These are phyloP conservation scores for Frieseomelitta varia DNA, from an alignment of 1,140 invertebrate genomes.

Conservation along the genomic window DNA sequence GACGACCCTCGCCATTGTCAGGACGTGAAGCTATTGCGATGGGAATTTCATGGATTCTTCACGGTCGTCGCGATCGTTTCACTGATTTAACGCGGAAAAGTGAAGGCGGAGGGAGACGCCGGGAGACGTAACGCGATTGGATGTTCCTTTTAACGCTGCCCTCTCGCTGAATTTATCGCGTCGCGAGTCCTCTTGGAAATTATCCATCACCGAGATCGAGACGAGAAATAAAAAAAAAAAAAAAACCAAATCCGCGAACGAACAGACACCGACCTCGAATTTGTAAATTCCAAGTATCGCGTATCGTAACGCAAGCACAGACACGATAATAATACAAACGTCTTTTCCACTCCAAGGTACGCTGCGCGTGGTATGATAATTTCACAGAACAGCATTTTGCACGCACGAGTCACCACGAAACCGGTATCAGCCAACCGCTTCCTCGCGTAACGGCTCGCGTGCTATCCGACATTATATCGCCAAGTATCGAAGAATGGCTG, in stretches of 20 bases:
- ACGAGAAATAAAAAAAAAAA: neutral
- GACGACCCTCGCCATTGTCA: constrained; percentile 64
- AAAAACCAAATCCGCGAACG: no score
- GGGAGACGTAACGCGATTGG: constrained; percentile 53
- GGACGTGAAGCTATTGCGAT: constrained; percentile 63
- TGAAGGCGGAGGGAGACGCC: neutral
- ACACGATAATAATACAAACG: neutral
- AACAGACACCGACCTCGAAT: no score
- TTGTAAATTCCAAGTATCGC: no score
- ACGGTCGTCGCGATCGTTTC: constrained; percentile 64
- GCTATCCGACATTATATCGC: neutral
- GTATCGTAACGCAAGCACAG: no score
- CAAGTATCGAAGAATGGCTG: constrained; percentile 10
- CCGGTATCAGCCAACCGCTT: neutral
- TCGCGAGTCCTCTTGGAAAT: neutral
- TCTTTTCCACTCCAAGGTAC: neutral
- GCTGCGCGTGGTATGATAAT: neutral
- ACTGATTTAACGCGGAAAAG: constrained; percentile 60
- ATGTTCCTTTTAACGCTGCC: constrained; percentile 56
- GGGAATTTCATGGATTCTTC: constrained; percentile 68
- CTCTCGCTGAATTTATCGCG: constrained; percentile 46
- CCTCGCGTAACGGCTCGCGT: neutral
- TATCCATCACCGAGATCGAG: constrained; percentile 2
- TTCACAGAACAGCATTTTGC: neutral
- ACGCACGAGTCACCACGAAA: neutral